Base-by-base conservation (phyloP, 2,797 vertebrate genomes). In the Acanthornis magna region DNA sequence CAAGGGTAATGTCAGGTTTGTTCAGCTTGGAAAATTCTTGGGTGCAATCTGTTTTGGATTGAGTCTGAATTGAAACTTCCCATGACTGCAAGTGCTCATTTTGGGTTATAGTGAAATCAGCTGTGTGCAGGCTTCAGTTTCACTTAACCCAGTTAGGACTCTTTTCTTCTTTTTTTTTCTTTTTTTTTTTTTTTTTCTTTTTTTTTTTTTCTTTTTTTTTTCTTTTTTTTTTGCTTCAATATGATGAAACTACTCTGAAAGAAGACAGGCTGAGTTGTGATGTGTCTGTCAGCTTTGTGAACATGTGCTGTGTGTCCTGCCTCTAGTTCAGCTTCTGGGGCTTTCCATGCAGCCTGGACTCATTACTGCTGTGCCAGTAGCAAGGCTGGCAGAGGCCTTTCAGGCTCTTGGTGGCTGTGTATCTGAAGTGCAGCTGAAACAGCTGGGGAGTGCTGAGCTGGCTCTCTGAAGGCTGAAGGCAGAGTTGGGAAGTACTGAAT, bases 281-380 rank as follows among this genome's bases (percentile, higher is more conserved):
- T 75, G 30, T 48, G 32, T 79, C 51, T 87, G 36, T 70, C 3
- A 17, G n/a, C 65, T 67, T 50, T 77, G 20, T 63, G 83, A 65
- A 57, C 16, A 2, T 0, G 0, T 50, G 47, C 36, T 80, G 4
- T 26, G 40, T 60, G 34, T 53, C 51, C 7, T 15, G 42, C 80
- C 53, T 65, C 34, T 40, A 43, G 14, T 42, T 70, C 19, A 16
- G 12, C 32, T 75, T 27, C 36, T 9, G 5, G 30, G 30, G 48
- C 36, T 80, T 81, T 27, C 38, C 16, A 0, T 58, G 6, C 0
- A 8, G 42, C 29, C 25, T 4, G 2, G 5, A 8, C 4, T 55
- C 0, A 0, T 47, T 51, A 11, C 32, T 78, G 50, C 16, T 58
- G 18, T 48, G 55, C 21, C 34, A 73, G 38, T 13, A 27, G 23